Percentiles rank a stretch among this genome's conserved stretches.
Conservation (phyloP, 2,888 invertebrate genomes). For the Eupelmus urozonus region DNA sequence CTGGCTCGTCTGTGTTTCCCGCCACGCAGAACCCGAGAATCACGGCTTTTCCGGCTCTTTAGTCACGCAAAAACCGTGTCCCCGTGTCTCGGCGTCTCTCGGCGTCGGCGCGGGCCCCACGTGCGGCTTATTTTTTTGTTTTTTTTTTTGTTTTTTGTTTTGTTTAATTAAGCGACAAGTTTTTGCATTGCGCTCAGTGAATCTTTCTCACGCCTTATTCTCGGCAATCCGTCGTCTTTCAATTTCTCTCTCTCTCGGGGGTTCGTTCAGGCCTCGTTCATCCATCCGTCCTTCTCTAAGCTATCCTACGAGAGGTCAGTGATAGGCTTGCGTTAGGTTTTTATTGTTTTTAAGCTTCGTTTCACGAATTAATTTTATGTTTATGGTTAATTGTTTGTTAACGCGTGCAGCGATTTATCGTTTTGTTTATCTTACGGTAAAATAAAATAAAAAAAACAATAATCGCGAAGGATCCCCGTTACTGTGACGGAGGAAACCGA, state of each 20-base stretch:
- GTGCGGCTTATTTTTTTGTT: slow-evolving; percentile 54
- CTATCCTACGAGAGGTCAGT: slow-evolving; percentile 73
- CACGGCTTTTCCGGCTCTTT: slow-evolving; percentile 43
- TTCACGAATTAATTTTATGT: slow-evolving; percentile 48
- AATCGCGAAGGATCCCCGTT: slow-evolving; percentile 19
- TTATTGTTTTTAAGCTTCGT: slow-evolving; percentile 51
- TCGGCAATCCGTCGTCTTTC: slow-evolving; percentile 17
- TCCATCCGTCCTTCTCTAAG: slow-evolving; percentile 73
- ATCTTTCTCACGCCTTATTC: slow-evolving; percentile 6
- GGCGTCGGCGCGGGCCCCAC: slow-evolving; percentile 59
- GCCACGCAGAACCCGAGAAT: slow-evolving; percentile 13
- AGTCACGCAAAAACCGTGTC: slow-evolving; percentile 49
- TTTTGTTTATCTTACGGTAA: slow-evolving; percentile 55
- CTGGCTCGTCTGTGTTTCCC: no score
- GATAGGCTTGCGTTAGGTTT: slow-evolving; percentile 67
- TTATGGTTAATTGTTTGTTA: slow-evolving; percentile 30
- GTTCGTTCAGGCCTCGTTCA: slow-evolving; percentile 67
- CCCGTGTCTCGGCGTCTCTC: slow-evolving; percentile 10
- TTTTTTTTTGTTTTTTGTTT: neutral
- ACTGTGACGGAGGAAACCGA: slow-evolving; percentile 43
- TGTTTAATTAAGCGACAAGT: slow-evolving; percentile 38
- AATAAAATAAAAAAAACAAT: slow-evolving; percentile 59
- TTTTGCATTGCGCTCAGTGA: slow-evolving; percentile 13
- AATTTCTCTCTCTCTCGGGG: slow-evolving; percentile 55
- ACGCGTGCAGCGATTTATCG: slow-evolving; percentile 48